Evolutionary conservation across 1,140 invertebrate genomes (phyloP), one percentile per base, ranked within the genome.

Genomic region (Lethocerus indicus): DNA sequence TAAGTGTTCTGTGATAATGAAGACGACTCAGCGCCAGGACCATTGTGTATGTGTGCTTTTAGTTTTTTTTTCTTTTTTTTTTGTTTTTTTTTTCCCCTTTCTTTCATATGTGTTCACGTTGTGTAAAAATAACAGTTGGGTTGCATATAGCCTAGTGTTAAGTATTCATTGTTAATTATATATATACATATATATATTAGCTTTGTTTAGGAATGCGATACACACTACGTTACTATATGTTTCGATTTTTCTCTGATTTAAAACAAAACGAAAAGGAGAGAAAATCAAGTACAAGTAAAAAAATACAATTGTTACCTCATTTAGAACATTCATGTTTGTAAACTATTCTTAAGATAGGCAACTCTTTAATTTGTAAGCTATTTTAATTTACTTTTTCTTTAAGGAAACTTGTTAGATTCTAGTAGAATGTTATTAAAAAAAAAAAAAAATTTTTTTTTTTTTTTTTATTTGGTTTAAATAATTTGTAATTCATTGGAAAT

Each of bases 1-100:
- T 52, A 52, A 52, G 51, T 52, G 51, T 52, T 52, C 51, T 52
- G 51, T 52, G 51, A 52, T 52, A 52, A 14, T 23, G 45, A n/a
- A n/a, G n/a, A n/a, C n/a, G n/a, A n/a, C n/a, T n/a, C n/a, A n/a
- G n/a, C n/a, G n/a, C n/a, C n/a, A 52, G 51, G 51, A 52, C 51
- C 45, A 52, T 48, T 32, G 26, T 46, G 44, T 46, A 37, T 52
- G 46, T 48, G 45, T 47, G 45, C 45, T 48, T 52, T 47, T 37
- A 45, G 46, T 47, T 52, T 24, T 16, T 27, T 45, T n/a, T n/a
- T n/a, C n/a, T n/a, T n/a, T n/a, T n/a, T n/a, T n/a, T n/a, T n/a
- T n/a, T n/a, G n/a, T n/a, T n/a, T n/a, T n/a, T n/a, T n/a, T n/a
- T n/a, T n/a, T n/a, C n/a, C n/a, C n/a, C n/a, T n/a, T n/a, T n/a